These are phyloP conservation scores for Austrofundulus limnaeus DNA, from an alignment of 2,113 vertebrate genomes.

Conservation along the genomic window DNA sequence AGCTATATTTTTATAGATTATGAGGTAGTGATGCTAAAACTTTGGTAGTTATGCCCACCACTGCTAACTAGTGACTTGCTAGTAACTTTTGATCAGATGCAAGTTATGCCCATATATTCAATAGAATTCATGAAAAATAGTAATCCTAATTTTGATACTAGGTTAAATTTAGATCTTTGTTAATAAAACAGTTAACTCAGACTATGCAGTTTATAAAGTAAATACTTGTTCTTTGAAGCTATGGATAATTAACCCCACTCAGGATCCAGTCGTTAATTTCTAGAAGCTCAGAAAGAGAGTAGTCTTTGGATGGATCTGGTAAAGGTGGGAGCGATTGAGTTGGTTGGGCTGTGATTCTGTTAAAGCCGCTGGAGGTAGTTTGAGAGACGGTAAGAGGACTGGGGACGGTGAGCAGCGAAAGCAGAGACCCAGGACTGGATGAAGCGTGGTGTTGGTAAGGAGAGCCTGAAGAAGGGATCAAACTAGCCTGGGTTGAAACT, in stretches of 20 bases:
- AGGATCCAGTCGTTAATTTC: slow-evolving; percentile 65
- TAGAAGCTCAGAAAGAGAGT: slow-evolving; percentile 55
- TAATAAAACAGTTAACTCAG: neutral
- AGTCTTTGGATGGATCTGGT: slow-evolving; percentile 14
- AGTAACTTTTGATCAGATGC: neutral
- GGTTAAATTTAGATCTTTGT: too few species aligned
- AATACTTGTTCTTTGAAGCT: slow-evolving; percentile 7
- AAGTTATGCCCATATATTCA: too few species aligned
- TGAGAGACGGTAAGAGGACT: slow-evolving; percentile 15
- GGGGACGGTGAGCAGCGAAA: slow-evolving; percentile 47
- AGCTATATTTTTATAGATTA: too few species aligned
- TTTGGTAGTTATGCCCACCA: too few species aligned
- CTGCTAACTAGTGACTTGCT: neutral
- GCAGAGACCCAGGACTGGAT: slow-evolving; percentile 3
- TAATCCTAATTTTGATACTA: too few species aligned
- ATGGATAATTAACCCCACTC: slow-evolving; percentile 12
- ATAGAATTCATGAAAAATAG: too few species aligned
- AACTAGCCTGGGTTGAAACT: neutral
- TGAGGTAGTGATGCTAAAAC: too few species aligned
- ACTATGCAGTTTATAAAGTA: neutral
- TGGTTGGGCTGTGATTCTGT: neutral
- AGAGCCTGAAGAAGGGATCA: neutral
- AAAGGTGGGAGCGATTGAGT: neutral
- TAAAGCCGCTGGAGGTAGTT: slow-evolving; percentile 16
- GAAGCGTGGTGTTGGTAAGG: neutral